These are phyloP conservation scores for Cephus nigrinus DNA, from an alignment of 2,888 invertebrate species.

Conservation along the genomic window DNA sequence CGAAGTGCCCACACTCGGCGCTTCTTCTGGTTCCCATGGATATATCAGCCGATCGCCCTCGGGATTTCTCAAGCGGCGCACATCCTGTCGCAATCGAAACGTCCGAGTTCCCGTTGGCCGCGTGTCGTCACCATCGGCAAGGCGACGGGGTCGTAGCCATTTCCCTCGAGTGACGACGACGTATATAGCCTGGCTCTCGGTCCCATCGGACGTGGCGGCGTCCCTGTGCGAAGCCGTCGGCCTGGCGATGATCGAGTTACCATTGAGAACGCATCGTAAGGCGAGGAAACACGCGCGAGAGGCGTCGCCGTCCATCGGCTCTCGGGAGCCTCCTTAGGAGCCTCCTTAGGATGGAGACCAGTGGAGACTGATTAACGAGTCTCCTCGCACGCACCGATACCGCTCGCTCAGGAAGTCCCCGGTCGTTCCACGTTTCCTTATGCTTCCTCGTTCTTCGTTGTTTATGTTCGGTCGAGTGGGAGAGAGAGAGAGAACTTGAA, in stretches of 20 bases:
- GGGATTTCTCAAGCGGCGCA: background rate
- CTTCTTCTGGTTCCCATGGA: background rate
- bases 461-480: background rate
- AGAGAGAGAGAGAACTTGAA: background rate
- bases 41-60: background rate
- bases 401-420: constrained; percentile 29
- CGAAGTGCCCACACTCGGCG: background rate
- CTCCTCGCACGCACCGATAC: constrained; percentile 28
- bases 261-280: background rate
- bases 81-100: background rate
- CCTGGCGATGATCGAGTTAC: background rate
- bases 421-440: background rate
- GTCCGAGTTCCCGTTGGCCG: background rate
- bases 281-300: background rate
- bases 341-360: background rate
- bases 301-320: background rate
- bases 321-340: background rate
- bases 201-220: background rate
- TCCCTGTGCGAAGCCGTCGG: no score
- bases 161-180: background rate
- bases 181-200: background rate
- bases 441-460: background rate
- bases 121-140: background rate
- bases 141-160: background rate
- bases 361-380: constrained; percentile 26